A percentile compares a stretch with the other conserved stretches of the same genome.
phyloP scores from a whole-genome alignment of 1,140 invertebrate genomes.

The Ectropis grisescens region DNA sequence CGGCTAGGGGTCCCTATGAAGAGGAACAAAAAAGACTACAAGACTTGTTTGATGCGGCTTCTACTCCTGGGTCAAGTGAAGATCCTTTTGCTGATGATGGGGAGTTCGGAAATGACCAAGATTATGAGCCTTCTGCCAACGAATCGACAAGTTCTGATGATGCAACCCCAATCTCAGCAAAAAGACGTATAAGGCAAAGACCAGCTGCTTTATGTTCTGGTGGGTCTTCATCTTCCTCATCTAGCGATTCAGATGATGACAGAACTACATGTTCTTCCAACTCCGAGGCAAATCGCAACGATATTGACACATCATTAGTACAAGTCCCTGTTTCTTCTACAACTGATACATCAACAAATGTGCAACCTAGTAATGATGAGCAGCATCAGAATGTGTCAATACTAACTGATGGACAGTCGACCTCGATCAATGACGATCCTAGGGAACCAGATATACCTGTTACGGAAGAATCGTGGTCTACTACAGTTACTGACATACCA shows the following conservation, averaged over 20 bases:
- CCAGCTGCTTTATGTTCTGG: slow-evolving; percentile 8
- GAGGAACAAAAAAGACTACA: slow-evolving; percentile 7
- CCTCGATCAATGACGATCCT: too few species aligned
- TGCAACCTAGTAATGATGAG: too few species aligned
- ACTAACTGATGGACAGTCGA: too few species aligned
- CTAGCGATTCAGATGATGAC: slow-evolving; percentile 7
- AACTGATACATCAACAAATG: too few species aligned
- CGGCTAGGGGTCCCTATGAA: slow-evolving; percentile 4
- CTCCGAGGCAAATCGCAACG: too few species aligned
- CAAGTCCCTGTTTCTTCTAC: too few species aligned
- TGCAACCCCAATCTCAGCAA: slow-evolving; percentile 6
- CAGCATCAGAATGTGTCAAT: too few species aligned
- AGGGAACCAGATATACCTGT: too few species aligned
- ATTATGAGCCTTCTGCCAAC: slow-evolving; percentile 8
- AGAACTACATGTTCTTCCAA: too few species aligned
- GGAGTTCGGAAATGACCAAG: slow-evolving; percentile 8
- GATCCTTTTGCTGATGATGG: slow-evolving; percentile 15
- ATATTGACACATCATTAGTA: too few species aligned
- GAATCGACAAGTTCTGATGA: slow-evolving; percentile 10
- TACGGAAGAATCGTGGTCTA: too few species aligned
- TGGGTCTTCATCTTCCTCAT: slow-evolving; percentile 6
- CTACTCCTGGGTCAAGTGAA: slow-evolving; percentile 13
- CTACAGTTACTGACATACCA: slow-evolving; percentile 9
- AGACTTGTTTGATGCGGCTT: slow-evolving; percentile 7
- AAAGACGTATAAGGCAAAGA: slow-evolving; percentile 2